A percentile compares a stretch with the other conserved stretches of the same genome.
Conservation (phyloP, 2,797 vertebrate species). For the Synaphobranchus kaupii region DNA sequence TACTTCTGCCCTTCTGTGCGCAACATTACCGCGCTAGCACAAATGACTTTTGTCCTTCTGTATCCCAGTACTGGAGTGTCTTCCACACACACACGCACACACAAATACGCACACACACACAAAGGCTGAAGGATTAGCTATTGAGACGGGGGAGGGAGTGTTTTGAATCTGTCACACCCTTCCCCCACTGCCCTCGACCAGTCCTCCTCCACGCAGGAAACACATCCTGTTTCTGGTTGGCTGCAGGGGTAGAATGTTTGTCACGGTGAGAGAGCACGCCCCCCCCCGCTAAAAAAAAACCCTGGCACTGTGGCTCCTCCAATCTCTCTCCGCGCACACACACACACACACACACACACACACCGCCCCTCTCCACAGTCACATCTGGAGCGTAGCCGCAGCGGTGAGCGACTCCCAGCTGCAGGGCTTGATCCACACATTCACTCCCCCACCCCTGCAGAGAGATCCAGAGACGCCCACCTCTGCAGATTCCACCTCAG, state of each 20-base stretch:
- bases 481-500: conserved; percentile 30
- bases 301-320: conserved; percentile 75
- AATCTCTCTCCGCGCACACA: conserved; percentile 60
- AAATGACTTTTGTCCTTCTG: too few species aligned
- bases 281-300: conserved; percentile 69
- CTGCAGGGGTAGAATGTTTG: conserved; percentile 76
- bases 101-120: neutral
- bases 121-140: neutral
- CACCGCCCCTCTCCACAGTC: conserved; percentile 46
- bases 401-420: neutral
- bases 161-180: conserved; percentile 65
- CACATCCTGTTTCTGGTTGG: conserved; percentile 91
- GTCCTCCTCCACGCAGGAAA: conserved; percentile 91
- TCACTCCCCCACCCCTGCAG: conserved; percentile 18
- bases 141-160: conserved; percentile 23
- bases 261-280: conserved; percentile 70
- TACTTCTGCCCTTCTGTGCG: too few species aligned
- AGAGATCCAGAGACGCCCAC: conserved; percentile 16
- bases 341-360: conserved; percentile 41
- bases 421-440: neutral
- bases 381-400: conserved; percentile 47
- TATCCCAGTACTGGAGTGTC: too few species aligned
- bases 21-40: too few species aligned
- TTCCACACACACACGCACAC: neutral
- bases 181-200: conserved; percentile 58